Conservation (phyloP, 2,113 vertebrate genomes). For the Dermatemys mawii region DNA sequence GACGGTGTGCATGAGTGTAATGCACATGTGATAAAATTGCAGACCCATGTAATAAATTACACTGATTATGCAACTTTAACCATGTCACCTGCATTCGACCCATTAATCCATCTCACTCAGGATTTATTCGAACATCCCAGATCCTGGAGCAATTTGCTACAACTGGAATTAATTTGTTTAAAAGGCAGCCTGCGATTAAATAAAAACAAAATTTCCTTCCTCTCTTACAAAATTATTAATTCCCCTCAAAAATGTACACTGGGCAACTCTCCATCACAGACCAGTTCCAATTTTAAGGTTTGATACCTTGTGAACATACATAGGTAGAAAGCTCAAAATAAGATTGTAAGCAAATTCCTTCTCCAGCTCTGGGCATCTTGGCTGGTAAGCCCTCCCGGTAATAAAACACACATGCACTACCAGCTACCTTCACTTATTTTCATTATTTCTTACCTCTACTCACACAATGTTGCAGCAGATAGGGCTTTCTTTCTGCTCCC, state of each 20-base stretch:
- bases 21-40: constrained; percentile 35
- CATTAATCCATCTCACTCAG: constrained; percentile 47
- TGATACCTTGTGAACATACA: neutral
- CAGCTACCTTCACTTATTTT: too few species aligned
- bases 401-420: too few species aligned
- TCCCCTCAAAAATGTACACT: neutral
- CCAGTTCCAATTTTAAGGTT: neutral
- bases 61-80: constrained; percentile 35
- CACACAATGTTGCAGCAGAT: neutral
- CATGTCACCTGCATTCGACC: constrained; percentile 18
- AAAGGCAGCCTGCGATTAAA: neutral
- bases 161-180: neutral
- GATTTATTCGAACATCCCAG: constrained; percentile 37
- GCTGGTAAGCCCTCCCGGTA: too few species aligned
- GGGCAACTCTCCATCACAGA: neutral
- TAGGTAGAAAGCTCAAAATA: neutral
- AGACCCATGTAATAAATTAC: constrained; percentile 8
- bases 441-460: too few species aligned
- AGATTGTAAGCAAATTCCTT: neutral
- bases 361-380: too few species aligned
- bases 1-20: too few species aligned
- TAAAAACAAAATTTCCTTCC: neutral
- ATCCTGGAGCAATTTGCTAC: neutral
- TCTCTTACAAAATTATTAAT: neutral
- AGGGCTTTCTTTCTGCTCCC: neutral